Evolutionary conservation across 2,888 invertebrate genomes (phyloP).

Genomic region (Leptopilina myrica): DNA sequence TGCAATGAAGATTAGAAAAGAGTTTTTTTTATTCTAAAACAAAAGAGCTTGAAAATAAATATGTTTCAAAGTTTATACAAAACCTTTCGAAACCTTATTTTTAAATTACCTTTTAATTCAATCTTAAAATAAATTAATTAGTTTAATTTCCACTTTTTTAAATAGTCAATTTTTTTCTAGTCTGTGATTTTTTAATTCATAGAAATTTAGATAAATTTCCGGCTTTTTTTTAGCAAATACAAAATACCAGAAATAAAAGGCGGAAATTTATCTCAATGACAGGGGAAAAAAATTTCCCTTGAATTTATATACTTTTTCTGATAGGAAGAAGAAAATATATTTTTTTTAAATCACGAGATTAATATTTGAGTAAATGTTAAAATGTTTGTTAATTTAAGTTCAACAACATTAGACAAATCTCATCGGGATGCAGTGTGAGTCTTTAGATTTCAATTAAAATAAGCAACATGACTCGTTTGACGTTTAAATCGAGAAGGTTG

Average conservation of each 20-base stretch:
- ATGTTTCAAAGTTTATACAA: background rate
- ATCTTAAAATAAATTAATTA: too few species aligned
- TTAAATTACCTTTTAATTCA: too few species aligned
- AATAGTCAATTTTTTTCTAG: too few species aligned
- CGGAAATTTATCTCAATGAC: background rate
- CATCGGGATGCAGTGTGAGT: conserved; percentile 49
- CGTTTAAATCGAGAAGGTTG: conserved; percentile 54
- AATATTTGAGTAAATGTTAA: background rate
- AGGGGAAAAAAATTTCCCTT: background rate
- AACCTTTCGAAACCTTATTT: too few species aligned
- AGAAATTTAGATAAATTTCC: background rate
- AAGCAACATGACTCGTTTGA: conserved; percentile 50
- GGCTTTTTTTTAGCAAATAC: too few species aligned
- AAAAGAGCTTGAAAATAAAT: background rate
- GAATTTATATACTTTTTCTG: background rate
- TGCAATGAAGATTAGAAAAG: background rate
- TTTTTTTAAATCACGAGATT: background rate
- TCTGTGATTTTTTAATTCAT: background rate
- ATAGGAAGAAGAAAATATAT: background rate
- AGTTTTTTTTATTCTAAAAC: background rate
- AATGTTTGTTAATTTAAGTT: conserved; percentile 46
- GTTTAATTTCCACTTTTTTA: too few species aligned
- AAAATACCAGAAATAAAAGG: background rate
- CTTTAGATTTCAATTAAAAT: conserved; percentile 57
- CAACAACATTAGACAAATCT: conserved; percentile 50